Conservation (phyloP, 2,888 invertebrate species). For the Lumbricus terrestris region DNA sequence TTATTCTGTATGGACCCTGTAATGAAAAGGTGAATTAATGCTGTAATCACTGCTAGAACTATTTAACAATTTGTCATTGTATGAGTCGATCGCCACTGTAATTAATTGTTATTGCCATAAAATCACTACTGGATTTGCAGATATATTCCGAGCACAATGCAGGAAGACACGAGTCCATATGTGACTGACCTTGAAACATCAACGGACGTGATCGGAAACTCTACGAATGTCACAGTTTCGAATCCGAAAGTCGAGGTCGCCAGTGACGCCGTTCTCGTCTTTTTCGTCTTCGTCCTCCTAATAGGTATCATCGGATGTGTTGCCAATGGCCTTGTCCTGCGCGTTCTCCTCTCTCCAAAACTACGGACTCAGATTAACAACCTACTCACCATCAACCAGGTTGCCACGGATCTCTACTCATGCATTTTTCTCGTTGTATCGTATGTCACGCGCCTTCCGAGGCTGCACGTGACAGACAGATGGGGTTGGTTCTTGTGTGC, state of each 20-base stretch:
- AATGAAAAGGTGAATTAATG: too few species aligned
- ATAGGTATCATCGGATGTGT: neutral
- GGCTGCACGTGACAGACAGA: neutral
- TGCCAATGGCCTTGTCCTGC: constrained; percentile 5
- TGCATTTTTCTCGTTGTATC: neutral
- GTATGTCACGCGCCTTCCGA: neutral
- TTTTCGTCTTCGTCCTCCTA: neutral
- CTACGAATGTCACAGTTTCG: too few species aligned
- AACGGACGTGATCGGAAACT: too few species aligned
- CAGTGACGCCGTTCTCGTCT: neutral
- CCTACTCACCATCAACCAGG: constrained; percentile 9
- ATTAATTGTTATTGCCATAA: too few species aligned
- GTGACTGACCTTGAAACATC: too few species aligned
- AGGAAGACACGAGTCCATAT: too few species aligned
- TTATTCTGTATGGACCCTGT: too few species aligned
- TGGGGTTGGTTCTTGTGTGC: neutral
- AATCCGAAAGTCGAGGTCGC: neutral
- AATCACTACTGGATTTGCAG: too few species aligned
- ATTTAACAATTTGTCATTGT: too few species aligned
- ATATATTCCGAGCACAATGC: too few species aligned
- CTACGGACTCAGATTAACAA: neutral
- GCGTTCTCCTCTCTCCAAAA: neutral
- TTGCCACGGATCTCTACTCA: constrained; percentile 4
- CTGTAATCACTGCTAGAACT: too few species aligned
- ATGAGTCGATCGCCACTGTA: too few species aligned